phyloP scores from a whole-genome alignment of 2,113 vertebrate species.

The Hydrochoerus hydrochaeris region DNA sequence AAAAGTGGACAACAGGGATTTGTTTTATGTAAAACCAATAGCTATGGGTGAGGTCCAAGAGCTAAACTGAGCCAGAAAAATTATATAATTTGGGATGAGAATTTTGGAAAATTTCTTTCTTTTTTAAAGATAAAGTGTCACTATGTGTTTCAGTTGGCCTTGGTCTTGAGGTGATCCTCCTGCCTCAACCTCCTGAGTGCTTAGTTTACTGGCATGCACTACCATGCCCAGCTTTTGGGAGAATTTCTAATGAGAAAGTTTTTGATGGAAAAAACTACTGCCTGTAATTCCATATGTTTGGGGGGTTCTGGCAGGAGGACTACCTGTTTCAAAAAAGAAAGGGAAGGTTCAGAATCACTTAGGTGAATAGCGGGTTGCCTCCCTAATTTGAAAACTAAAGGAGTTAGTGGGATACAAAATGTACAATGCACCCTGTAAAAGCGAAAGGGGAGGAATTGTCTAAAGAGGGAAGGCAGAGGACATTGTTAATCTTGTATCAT shows the following conservation, averaged over 20 bases:
- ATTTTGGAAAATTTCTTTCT: not conserved
- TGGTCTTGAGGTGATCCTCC: not conserved
- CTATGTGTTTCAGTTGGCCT: not conserved
- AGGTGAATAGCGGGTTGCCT: no score
- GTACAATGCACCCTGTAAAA: no score
- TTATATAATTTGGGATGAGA: not conserved
- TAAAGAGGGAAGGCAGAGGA: no score
- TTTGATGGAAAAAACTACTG: not conserved
- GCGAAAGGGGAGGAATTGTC: no score
- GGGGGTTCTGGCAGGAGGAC: not conserved
- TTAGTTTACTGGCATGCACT: not conserved
- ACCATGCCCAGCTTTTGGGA: not conserved
- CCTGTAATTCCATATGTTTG: not conserved
- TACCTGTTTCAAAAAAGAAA: not conserved
- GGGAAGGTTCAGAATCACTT: no score
- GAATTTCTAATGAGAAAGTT: slow-evolving; percentile 24
- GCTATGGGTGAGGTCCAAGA: not conserved
- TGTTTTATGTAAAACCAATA: slow-evolving; percentile 18
- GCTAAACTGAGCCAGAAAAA: slow-evolving; percentile 3
- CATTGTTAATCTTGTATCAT: no score
- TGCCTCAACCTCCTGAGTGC: not conserved
- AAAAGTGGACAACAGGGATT: not conserved
- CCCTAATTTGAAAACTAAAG: no score
- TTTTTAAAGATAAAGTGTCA: not conserved
- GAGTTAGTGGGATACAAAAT: no score